Percentiles rank a stretch among this genome's conserved stretches.
These are phyloP conservation scores for Barnardius zonarius DNA, from an alignment of 2,113 vertebrate genomes.

Conservation along the genomic window DNA sequence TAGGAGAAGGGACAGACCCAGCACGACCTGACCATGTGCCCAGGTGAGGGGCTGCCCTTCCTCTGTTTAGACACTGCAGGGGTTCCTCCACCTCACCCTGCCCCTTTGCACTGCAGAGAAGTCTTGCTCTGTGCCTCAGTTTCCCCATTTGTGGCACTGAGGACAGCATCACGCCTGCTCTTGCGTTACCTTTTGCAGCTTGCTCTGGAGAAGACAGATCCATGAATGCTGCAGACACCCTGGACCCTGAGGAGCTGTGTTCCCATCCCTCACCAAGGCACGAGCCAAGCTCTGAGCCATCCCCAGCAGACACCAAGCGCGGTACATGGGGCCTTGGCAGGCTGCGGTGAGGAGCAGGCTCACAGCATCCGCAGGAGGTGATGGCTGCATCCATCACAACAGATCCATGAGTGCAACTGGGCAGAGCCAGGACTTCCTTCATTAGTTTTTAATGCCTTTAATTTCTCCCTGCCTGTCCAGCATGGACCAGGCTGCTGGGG, in stretches of 20 bases:
- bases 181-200: neutral
- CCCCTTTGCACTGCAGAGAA: neutral
- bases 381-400: neutral
- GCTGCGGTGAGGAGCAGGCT: neutral
- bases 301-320: neutral
- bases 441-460: neutral
- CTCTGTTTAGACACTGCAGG: neutral
- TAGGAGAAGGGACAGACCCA: neutral
- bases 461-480: neutral
- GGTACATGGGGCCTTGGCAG: fast-evolving
- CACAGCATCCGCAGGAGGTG: neutral
- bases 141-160: neutral
- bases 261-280: neutral
- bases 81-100: neutral
- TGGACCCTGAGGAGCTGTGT: neutral
- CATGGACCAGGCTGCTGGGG: neutral
- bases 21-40: fast-evolving
- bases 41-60: neutral
- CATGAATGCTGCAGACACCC: neutral
- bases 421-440: neutral
- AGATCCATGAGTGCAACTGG: neutral
- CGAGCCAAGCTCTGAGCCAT: neutral
- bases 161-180: fast-evolving
- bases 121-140: neutral
- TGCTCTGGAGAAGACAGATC: neutral